Base-by-base conservation (phyloP, 2,113 vertebrate species). In the Gymnobelideus leadbeateri region DNA sequence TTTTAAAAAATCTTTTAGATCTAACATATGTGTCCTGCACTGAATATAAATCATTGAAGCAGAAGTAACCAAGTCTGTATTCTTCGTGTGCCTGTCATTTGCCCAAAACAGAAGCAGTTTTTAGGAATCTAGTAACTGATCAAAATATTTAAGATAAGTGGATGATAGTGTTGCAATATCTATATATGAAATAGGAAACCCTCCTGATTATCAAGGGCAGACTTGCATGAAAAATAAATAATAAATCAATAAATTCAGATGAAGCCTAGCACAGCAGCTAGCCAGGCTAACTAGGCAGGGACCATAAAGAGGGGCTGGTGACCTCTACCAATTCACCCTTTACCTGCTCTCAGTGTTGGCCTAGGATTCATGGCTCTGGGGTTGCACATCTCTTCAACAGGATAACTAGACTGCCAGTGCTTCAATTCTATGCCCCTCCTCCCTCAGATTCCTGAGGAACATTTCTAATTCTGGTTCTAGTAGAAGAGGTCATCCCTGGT, bases 151-250 rank as follows among this genome's bases (percentile, higher is more conserved):
- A 98, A 91, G 98, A 99, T 94, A 98, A 99, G 96, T 99, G 99
- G 99, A 99, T 99, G 98, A 99, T 99, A 99, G 99, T 98, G 99
- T 99, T 92, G 99, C 99, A 57, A 99, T 99, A 77, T 99, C 99
- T 97, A 98, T 99, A 49, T 99, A 99, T 98, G 99, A 99, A 98
- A 99, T 99, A 98, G 99, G 99, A 98, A 99, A 98, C 97, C 95
- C 99, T 96, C 99, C 99, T 93, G 99, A 99, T 98, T 97, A 99
- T 98, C 99, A 99, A n/a, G 99, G 99, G 98, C 99, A 99, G 98
- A 98, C 97, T 98, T 99, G 99, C 98, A 99, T 99, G 99, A 99
- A 98, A 99, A 4, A 49, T 49, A 4, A 49, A 49, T 49, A 99
- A 97, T 57, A 57, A 37, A 68, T 68, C 61, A 68, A 68, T n/a